A percentile compares a stretch with the other conserved stretches of the same genome.
Evolutionary conservation across 1,140 invertebrate species (phyloP).

Genomic region (Centruroides sculpturatus): DNA sequence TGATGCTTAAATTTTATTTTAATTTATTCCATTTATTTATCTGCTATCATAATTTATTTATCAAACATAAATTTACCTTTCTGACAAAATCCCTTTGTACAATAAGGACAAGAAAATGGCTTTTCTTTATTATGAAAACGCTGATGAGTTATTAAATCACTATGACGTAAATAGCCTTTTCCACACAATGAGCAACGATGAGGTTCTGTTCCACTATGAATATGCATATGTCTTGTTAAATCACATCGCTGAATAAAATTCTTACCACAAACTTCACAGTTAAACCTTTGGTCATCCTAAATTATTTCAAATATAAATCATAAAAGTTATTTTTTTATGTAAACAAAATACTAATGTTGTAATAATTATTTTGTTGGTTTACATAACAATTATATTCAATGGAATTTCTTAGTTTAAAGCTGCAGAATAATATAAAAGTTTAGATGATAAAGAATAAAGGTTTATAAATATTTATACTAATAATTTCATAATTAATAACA

Average conservation of each 20-base stretch:
- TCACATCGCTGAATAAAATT: slow-evolving; percentile 28
- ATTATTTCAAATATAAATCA: neutral
- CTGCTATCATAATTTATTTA: too few relatives aligned
- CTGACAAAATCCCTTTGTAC: slow-evolving; percentile 28
- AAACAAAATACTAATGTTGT: too few relatives aligned
- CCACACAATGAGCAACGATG: slow-evolving; percentile 24
- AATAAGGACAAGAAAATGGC: slow-evolving; percentile 24
- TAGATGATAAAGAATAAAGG: too few relatives aligned
- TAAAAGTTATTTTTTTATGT: too few relatives aligned
- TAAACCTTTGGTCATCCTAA: slow-evolving; percentile 19
- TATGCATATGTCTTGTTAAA: slow-evolving; percentile 25
- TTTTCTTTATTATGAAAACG: slow-evolving; percentile 28
- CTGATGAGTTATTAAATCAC: slow-evolving; percentile 28
- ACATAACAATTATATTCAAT: too few relatives aligned
- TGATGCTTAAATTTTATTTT: too few relatives aligned
- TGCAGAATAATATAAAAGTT: too few relatives aligned
- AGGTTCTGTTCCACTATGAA: slow-evolving; percentile 27
- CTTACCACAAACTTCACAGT: slow-evolving; percentile 24
- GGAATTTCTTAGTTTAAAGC: too few relatives aligned
- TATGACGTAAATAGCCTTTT: slow-evolving; percentile 27
- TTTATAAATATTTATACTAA: too few relatives aligned
- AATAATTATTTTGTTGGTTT: too few relatives aligned
- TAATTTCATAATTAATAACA: too few relatives aligned
- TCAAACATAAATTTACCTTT: slow-evolving; percentile 21
- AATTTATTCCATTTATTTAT: too few relatives aligned